phyloP scores from a whole-genome alignment of 2,113 vertebrate species.

The Cricetomys ansorgei region DNA sequence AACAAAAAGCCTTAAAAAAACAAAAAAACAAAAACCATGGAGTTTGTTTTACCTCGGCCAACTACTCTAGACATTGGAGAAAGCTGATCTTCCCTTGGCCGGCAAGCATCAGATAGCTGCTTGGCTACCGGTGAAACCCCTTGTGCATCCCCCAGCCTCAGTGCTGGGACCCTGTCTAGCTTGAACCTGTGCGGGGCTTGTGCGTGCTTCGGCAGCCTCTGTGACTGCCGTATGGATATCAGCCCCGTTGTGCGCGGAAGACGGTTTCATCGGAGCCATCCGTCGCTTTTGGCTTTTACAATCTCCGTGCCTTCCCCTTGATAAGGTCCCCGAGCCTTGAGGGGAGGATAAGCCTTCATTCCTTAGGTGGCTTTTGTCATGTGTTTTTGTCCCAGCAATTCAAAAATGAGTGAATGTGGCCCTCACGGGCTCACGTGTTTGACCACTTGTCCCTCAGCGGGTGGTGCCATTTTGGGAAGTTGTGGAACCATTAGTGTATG shows the following conservation, averaged over 20 bases:
- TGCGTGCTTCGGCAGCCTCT: background rate
- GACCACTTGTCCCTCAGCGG: background rate
- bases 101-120: background rate
- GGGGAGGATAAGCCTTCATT: background rate
- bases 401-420: background rate
- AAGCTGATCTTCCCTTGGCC: background rate
- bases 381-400: background rate
- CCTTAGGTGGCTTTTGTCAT: background rate
- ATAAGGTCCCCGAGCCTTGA: background rate
- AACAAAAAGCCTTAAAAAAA: background rate
- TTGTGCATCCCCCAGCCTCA: no score
- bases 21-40: no score
- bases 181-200: background rate
- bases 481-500: background rate
- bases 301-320: background rate
- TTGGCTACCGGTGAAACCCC: background rate
- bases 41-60: background rate
- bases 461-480: background rate
- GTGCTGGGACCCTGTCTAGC: background rate
- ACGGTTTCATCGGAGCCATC: background rate
- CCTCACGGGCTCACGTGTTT: background rate
- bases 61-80: background rate
- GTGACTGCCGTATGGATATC: background rate
- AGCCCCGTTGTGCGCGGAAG: background rate
- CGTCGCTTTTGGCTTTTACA: background rate